Percentiles rank a stretch among this genome's conserved stretches.
These are phyloP conservation scores for Ariopsis seemanni DNA, from an alignment of 2,113 vertebrate species.

Conservation along the genomic window DNA sequence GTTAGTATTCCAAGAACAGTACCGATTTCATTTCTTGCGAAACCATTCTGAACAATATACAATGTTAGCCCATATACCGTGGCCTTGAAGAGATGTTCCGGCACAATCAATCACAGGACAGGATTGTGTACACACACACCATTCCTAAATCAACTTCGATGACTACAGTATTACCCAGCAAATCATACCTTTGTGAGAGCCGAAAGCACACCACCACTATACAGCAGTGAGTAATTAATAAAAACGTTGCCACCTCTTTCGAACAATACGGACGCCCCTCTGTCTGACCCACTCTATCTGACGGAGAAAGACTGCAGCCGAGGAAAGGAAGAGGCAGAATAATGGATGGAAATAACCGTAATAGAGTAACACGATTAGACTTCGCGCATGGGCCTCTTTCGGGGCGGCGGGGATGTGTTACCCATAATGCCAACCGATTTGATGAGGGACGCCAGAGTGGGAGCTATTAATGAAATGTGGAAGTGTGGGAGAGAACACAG, in stretches of 20 bases:
- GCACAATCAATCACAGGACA: conserved; percentile 6
- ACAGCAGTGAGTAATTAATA: conserved; percentile 44
- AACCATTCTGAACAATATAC: neutral
- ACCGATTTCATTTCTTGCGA: neutral
- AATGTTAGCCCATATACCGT: neutral
- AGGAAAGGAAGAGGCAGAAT: conserved; percentile 27
- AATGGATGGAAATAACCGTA: conserved; percentile 51
- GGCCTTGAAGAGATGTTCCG: neutral
- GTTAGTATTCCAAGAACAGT: neutral
- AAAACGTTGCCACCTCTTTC: conserved; percentile 29
- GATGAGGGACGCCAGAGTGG: conserved; percentile 45
- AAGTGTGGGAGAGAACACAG: conserved; percentile 33
- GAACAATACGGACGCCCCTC: conserved; percentile 21
- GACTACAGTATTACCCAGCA: conserved; percentile 18
- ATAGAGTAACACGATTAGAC: conserved; percentile 48
- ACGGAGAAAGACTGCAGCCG: conserved; percentile 3
- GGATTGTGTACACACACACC: neutral
- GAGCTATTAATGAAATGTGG: conserved; percentile 50
- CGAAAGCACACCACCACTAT: conserved; percentile 23
- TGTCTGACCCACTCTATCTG: conserved; percentile 12
- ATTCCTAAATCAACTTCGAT: conserved; percentile 20
- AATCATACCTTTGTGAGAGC: conserved; percentile 5
- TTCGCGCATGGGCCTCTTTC: conserved; percentile 13
- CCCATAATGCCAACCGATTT: conserved; percentile 50
- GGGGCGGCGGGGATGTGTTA: conserved; percentile 41